A percentile compares a stretch with the other conserved stretches of the same genome.
Evolutionary conservation across 2,888 invertebrate species (phyloP).

Genomic region (Leptinotarsa rubiginosa): DNA sequence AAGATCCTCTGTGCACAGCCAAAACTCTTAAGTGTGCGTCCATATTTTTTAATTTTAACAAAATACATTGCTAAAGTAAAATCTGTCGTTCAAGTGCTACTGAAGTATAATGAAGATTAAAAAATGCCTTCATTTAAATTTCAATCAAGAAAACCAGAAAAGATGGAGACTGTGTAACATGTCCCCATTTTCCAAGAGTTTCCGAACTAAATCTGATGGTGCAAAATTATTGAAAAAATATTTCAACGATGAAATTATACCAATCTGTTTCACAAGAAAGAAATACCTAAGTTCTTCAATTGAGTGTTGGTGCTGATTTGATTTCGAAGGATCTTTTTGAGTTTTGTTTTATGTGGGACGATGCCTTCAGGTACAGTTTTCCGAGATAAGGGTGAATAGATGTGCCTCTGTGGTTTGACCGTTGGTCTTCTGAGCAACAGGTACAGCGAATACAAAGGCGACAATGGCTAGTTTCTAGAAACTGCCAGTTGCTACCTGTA

Average conservation of each 20-base stretch:
- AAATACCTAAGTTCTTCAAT: constrained; percentile 1
- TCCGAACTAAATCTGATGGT: not conserved
- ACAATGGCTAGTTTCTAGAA: constrained; percentile 65
- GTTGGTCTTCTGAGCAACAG: constrained; percentile 54
- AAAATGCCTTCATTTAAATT: not conserved
- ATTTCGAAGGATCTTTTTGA: constrained; percentile 20
- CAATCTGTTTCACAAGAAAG: not conserved
- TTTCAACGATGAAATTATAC: not conserved
- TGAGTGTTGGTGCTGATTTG: not conserved
- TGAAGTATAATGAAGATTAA: not conserved
- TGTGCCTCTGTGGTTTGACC: constrained; percentile 19
- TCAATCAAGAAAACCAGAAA: not conserved
- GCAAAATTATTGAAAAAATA: constrained; percentile 9
- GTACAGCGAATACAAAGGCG: constrained; percentile 66
- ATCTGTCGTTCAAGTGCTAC: not conserved
- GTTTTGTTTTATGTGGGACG: constrained; percentile 49
- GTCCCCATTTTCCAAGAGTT: no score
- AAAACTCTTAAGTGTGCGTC: constrained; percentile 30
- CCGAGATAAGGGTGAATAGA: constrained; percentile 17
- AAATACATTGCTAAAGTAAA: not conserved
- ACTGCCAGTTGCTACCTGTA: constrained; percentile 64
- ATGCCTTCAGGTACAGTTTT: constrained; percentile 50
- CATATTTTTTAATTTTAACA: constrained; percentile 25
- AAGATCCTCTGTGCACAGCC: constrained; percentile 36
- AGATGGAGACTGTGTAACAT: not conserved